Evolutionary conservation across 2,113 vertebrate genomes (phyloP).

Genomic region (Hippocampus barbouri): DNA sequence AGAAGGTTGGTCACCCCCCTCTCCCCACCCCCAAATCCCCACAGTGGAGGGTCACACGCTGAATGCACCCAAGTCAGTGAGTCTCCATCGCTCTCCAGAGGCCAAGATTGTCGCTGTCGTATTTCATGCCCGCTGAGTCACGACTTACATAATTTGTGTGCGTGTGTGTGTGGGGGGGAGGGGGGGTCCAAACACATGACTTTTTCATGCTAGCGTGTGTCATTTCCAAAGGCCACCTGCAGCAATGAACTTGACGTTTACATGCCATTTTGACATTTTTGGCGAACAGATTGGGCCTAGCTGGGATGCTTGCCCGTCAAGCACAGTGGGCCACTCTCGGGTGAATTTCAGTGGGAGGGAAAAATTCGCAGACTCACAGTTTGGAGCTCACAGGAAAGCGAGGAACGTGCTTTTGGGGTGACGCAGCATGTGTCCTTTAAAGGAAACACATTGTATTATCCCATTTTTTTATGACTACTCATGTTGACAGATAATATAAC

Average conservation of each 20-base stretch:
- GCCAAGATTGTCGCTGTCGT: slow-evolving; percentile 33
- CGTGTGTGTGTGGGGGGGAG: not conserved
- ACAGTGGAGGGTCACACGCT: slow-evolving; percentile 14
- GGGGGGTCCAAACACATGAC: slow-evolving; percentile 42
- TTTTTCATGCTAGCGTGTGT: slow-evolving; percentile 49
- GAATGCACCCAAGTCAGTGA: slow-evolving; percentile 18
- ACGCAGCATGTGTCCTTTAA: not conserved
- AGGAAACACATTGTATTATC: not conserved
- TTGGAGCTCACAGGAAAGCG: slow-evolving; percentile 4
- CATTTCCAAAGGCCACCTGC: slow-evolving; percentile 37
- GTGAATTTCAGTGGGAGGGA: slow-evolving; percentile 21
- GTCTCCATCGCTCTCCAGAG: slow-evolving; percentile 38
- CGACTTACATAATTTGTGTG: slow-evolving; percentile 57
- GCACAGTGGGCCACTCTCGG: slow-evolving; percentile 23
- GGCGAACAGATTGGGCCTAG: slow-evolving; percentile 10
- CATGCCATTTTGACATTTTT: slow-evolving; percentile 16
- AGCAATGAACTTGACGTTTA: slow-evolving; percentile 6
- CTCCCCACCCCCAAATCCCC: not conserved
- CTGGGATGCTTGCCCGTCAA: slow-evolving; percentile 16
- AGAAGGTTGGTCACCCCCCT: slow-evolving; percentile 23
- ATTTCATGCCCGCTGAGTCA: slow-evolving; percentile 63
- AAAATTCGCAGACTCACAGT: slow-evolving; percentile 31
- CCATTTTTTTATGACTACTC: too few species aligned
- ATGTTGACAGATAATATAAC: too few species aligned
- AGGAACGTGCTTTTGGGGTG: not conserved